phyloP scores from a whole-genome alignment of 1,140 invertebrate species.

The Bombus superbus region DNA sequence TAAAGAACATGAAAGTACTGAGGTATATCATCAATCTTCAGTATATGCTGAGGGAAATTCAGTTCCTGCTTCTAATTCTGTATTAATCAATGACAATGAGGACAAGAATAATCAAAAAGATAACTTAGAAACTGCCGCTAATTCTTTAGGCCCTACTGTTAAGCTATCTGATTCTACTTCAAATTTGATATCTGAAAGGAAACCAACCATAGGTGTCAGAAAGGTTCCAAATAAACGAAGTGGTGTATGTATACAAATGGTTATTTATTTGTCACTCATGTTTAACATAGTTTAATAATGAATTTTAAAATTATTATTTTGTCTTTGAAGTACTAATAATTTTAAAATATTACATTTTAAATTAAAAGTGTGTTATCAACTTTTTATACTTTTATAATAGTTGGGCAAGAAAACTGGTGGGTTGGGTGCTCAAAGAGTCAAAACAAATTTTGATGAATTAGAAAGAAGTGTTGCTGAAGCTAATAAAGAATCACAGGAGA shows the following conservation, averaged over 20 bases:
- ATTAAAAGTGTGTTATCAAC: neutral
- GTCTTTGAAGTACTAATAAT: neutral
- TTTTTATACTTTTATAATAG: constrained; percentile 77
- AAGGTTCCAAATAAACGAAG: constrained; percentile 86
- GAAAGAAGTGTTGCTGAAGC: constrained; percentile 93
- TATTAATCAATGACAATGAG: constrained; percentile 51
- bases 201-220: constrained; percentile 88
- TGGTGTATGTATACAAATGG: constrained; percentile 82
- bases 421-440: constrained; percentile 98
- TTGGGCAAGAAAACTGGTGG: constrained; percentile 92
- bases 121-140: constrained; percentile 48
- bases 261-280: neutral
- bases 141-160: constrained; percentile 73
- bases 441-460: constrained; percentile 97
- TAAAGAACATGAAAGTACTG: constrained; percentile 86
- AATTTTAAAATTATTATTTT: neutral
- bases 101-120: constrained; percentile 41
- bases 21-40: constrained; percentile 63
- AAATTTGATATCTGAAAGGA: constrained; percentile 82
- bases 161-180: constrained; percentile 76
- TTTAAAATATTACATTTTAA: neutral
- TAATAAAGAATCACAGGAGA: constrained; percentile 88
- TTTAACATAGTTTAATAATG: neutral
- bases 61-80: constrained; percentile 50
- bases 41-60: constrained; percentile 63